Evolutionary conservation across 2,113 vertebrate genomes (phyloP), one percentile per base, ranked within the genome.

Genomic region (Mesitornis unicolor): DNA sequence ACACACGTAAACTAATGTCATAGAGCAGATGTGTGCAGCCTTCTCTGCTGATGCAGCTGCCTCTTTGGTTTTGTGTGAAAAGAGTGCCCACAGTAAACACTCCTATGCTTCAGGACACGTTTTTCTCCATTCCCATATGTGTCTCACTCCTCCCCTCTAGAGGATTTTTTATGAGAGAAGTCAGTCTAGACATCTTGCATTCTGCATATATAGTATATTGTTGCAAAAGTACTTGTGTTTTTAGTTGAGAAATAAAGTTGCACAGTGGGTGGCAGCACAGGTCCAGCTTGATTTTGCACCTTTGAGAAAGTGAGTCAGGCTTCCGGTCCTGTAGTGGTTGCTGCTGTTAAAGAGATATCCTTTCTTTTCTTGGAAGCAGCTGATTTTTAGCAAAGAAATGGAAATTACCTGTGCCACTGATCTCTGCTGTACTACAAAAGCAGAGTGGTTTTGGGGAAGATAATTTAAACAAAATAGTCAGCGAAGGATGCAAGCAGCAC

Each of bases 191-290:
- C 17, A 9, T 8, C 47, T n/a, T 33, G 12, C 9, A 4, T 40
- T n/a, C 21, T 53, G n/a, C 53, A 48, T n/a, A 8, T 56, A 18
- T 10, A 33, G 36, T 7, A 16, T 26, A 36, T 14, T 38, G 26
- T 42, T 7, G 4, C 43, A 42, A 51, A 80, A 68, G 19, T 6
- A 8, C 28, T 69, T 22, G 0, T 33, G 19, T 45, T 43, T 61
- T 25, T 24, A 47, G 43, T 18, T 7, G 20, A 43, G 57, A 53
- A 48, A 21, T 3, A 43, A n/a, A 20, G 9, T 11, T 40, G 65
- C 21, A 40, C 96, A 91, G 71, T 88, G 96, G 95, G 87, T 80
- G 95, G 93, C 96, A 96, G 93, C 76, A 63, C 89, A 2, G 21
- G 17, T 51, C 71, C 95, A 68, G 71, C 40, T 74, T 57, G 65